Percentiles rank a stretch among this genome's conserved stretches.
phyloP scores from a whole-genome alignment of 2,888 invertebrate species.

The Xestia ashworthii region DNA sequence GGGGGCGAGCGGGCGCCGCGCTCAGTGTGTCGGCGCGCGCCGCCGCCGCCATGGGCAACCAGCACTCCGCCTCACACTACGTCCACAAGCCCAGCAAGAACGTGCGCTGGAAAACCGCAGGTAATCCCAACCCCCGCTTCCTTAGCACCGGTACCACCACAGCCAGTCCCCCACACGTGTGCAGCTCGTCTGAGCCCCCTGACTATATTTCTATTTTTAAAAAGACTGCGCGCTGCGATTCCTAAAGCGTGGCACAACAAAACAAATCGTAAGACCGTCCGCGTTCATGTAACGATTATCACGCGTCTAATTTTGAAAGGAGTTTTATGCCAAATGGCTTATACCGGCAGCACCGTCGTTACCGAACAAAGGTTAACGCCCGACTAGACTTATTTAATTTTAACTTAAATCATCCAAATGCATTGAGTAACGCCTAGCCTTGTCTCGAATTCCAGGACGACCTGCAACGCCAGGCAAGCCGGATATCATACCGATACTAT shows the following conservation, averaged over 20 bases:
- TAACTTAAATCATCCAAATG: constrained; percentile 49
- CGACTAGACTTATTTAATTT: constrained; percentile 64
- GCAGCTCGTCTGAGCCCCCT: constrained; percentile 72
- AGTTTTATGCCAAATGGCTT: constrained; percentile 83
- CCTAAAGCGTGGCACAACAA: constrained; percentile 89
- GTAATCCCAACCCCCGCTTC: constrained; percentile 85
- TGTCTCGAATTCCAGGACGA: constrained; percentile 90
- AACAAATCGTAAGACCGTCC: constrained; percentile 88
- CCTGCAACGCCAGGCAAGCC: constrained; percentile 96
- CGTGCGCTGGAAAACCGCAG: constrained; percentile 96
- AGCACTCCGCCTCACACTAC: constrained; percentile 87
- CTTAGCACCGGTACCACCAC: constrained; percentile 53
- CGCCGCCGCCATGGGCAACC: constrained; percentile 90
- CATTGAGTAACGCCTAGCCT: constrained; percentile 55
- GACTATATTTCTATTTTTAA: constrained; percentile 85
- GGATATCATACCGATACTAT: constrained; percentile 93
- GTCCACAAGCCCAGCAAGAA: constrained; percentile 92
- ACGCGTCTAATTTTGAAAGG: constrained; percentile 87
- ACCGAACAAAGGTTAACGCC: constrained; percentile 71
- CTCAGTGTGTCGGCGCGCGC: constrained; percentile 89
- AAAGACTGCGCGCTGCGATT: constrained; percentile 85
- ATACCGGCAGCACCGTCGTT: constrained; percentile 68
- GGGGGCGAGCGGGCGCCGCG: constrained; percentile 75
- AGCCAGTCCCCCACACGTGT: constrained; percentile 45
- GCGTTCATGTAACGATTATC: constrained; percentile 88